Evolutionary conservation across 92 coral and sea anemone species (phyloP), one percentile per base, ranked within the genome.

Genomic region (Phenganax subtilis): DNA sequence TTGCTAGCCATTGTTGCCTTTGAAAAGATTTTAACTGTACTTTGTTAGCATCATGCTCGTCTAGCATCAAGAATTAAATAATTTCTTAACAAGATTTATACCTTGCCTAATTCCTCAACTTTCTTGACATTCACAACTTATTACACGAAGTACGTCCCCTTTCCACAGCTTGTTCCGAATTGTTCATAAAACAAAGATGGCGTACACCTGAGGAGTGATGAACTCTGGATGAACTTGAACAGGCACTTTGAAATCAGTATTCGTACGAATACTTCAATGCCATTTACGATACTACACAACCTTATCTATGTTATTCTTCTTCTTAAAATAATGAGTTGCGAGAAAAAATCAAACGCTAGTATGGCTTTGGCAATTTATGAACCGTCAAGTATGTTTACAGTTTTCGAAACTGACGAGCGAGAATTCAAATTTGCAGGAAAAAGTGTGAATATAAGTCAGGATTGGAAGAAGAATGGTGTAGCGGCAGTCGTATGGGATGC

Each of bases 401-500:
- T 84, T 55, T 94, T 94, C 73, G 90, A 90, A 52, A 88, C 83
- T 63, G 84, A 83, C 55, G 85, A 86, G 61, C 85, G 97, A 69
- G 85, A 85, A 68, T 91, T 94, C 80, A 86, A 86, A 12, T 94
- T 92, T 82, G 97, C 86, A 11, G 98, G 92, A 11, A 88, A 82
- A 59, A 92, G 81, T 51, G 71, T 94, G 17, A 89, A 85, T 52
- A 88, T 94, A 54, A 72, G 83, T 47, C 98, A 94, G 80, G 88
- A 89, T 81, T 94, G 98, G 98, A 81, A 92, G 65, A 90, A 92
- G 20, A 88, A 89, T 56, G 98, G 98, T 57, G 97, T 94, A 16
- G 98, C 98, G 10, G 98, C 97, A 6, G 98, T 94, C 10, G 89
- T 94, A 51, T 94, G 98, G 98, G 98, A 94, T 57, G 98, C 98